These are phyloP conservation scores for Tragelaphus eurycerus DNA, from an alignment of 2,797 vertebrate genomes.

Conservation along the genomic window DNA sequence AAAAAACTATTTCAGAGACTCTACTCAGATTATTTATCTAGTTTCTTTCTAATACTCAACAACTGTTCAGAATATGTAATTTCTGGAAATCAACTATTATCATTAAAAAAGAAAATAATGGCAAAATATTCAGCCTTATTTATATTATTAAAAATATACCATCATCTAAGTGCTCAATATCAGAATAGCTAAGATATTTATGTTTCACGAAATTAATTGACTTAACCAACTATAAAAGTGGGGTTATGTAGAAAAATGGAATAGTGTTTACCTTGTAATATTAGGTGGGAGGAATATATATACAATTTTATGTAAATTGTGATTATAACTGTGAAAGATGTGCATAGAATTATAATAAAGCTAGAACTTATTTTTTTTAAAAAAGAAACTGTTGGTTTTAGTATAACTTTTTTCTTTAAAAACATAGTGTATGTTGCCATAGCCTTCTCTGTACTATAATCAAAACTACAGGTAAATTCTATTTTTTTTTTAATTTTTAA, in stretches of 20 bases:
- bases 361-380: neutral
- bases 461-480: neutral
- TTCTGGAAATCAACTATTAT: neutral
- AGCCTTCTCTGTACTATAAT: neutral
- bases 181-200: neutral
- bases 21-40: conserved; percentile 22
- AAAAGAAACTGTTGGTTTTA: neutral
- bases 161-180: neutral
- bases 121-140: neutral
- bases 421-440: neutral
- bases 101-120: neutral
- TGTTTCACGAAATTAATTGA: neutral
- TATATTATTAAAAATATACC: neutral
- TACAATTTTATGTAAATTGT: neutral
- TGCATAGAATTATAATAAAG: neutral
- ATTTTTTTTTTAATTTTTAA: neutral
- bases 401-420: neutral
- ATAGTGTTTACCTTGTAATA: neutral
- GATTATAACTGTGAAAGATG: neutral
- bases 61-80: neutral
- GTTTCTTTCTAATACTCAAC: neutral
- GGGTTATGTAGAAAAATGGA: neutral
- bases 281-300: neutral
- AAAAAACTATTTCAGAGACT: neutral
- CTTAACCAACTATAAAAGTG: neutral